Percentiles rank a stretch among this genome's conserved stretches.
Conservation (phyloP, 2,113 vertebrate species). For the Nesogale talazaci region DNA sequence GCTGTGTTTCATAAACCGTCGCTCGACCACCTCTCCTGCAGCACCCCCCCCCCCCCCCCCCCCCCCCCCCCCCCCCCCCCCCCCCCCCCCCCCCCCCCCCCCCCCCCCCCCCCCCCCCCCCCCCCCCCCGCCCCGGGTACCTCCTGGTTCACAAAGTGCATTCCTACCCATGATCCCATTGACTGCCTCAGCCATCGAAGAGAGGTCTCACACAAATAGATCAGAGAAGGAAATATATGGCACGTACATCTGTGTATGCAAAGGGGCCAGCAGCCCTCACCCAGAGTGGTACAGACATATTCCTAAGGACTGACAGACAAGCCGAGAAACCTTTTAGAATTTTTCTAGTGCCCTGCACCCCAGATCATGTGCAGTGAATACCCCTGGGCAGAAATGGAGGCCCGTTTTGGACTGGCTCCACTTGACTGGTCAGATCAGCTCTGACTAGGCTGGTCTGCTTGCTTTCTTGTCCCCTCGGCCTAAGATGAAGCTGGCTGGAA, state of each 20-base stretch:
- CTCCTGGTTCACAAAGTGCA: background rate
- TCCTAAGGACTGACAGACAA: background rate
- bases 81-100: too few species aligned
- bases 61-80: too few species aligned
- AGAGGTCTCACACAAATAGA: slow-evolving; percentile 20
- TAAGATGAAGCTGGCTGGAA: slow-evolving; percentile 64
- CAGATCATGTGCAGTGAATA: background rate
- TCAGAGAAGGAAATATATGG: slow-evolving; percentile 16
- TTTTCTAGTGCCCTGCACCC: background rate
- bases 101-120: too few species aligned
- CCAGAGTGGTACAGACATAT: background rate
- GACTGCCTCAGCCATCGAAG: slow-evolving; percentile 19
- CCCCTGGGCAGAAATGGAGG: background rate
- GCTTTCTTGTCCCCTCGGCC: slow-evolving; percentile 25
- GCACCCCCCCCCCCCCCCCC: too few species aligned
- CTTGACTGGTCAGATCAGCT: slow-evolving; percentile 57
- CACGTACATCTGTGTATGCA: background rate
- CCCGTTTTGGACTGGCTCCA: background rate
- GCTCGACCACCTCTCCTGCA: background rate
- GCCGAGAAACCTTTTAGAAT: slow-evolving; percentile 17
- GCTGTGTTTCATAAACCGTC: background rate
- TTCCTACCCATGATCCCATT: background rate
- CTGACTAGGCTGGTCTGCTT: slow-evolving; percentile 40
- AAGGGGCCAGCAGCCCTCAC: background rate
- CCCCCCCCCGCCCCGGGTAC: too few species aligned